phyloP scores from a whole-genome alignment of 1,140 invertebrate genomes.

The Patella vulgata region DNA sequence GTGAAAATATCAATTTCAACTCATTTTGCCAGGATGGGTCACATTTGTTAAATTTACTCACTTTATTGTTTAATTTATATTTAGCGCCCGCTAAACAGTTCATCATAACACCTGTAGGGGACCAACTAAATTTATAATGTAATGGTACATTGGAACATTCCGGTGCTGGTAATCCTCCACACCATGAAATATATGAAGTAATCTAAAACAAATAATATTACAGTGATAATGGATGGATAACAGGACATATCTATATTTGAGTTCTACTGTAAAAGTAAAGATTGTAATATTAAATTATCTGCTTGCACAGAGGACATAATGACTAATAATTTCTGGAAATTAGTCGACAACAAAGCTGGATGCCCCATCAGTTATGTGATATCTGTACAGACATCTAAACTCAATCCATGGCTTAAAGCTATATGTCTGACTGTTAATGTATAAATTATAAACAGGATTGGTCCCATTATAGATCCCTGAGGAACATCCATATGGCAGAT shows the following conservation, averaged over 20 bases:
- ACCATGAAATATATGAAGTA: conserved; percentile 96
- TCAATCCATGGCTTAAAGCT: no score
- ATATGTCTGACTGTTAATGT: no score
- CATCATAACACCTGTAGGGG: conserved; percentile 87
- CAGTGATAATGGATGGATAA: background rate
- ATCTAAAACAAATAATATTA: conserved; percentile 44
- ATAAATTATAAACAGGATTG: no score
- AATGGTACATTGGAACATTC: conserved; percentile 93
- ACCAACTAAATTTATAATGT: conserved; percentile 95
- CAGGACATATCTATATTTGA: background rate
- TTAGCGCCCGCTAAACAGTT: conserved; percentile 90
- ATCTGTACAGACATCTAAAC: no score
- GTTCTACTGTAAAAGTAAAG: background rate
- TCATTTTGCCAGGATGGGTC: no score
- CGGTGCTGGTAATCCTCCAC: conserved; percentile 94
- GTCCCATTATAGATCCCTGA: background rate
- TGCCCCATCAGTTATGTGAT: no score
- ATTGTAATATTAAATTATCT: no score
- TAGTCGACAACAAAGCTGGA: no score
- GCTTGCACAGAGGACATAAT: no score
- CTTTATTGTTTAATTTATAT: conserved; percentile 86
- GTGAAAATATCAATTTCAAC: no score
- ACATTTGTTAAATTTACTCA: no score
- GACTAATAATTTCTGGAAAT: no score
- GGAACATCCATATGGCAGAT: background rate